phyloP scores from a whole-genome alignment of 2,113 vertebrate species.

The Poeciliopsis turrubarensis region DNA sequence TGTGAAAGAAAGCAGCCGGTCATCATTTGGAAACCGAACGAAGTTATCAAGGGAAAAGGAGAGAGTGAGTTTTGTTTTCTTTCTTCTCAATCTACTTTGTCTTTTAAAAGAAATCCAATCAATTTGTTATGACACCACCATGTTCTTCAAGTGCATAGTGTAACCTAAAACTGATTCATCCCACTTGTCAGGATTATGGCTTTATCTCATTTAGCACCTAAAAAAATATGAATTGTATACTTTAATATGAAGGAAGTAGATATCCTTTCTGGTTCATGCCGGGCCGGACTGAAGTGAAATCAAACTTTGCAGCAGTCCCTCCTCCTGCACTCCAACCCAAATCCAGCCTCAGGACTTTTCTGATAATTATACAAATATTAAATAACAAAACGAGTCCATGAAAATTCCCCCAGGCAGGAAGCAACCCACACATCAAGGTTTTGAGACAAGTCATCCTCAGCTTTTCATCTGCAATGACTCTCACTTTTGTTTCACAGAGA shows the following conservation, averaged over 20 bases:
- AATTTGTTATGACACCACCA: neutral
- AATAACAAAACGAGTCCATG: neutral
- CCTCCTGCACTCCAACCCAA: neutral
- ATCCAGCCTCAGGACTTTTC: neutral
- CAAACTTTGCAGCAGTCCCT: neutral
- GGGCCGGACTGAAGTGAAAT: neutral
- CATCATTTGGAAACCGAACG: conserved; percentile 1
- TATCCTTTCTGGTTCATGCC: too few relatives aligned
- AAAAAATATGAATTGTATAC: too few relatives aligned
- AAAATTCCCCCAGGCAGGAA: neutral
- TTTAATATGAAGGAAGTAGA: too few relatives aligned
- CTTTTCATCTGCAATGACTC: neutral
- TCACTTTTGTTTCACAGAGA: neutral
- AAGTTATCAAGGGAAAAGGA: conserved; percentile 1
- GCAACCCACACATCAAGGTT: neutral
- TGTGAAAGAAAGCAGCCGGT: conserved; percentile 12
- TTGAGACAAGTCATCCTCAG: neutral
- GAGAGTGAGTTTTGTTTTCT: neutral
- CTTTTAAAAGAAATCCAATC: neutral
- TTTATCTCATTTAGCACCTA: too few relatives aligned
- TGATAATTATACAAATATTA: neutral
- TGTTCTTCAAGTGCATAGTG: neutral
- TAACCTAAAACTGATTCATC: neutral
- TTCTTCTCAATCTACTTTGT: neutral
- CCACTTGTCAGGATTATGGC: neutral